These are phyloP conservation scores for Arrhopalites spinosus DNA, from an alignment of 2,888 invertebrate genomes.

Conservation along the genomic window DNA sequence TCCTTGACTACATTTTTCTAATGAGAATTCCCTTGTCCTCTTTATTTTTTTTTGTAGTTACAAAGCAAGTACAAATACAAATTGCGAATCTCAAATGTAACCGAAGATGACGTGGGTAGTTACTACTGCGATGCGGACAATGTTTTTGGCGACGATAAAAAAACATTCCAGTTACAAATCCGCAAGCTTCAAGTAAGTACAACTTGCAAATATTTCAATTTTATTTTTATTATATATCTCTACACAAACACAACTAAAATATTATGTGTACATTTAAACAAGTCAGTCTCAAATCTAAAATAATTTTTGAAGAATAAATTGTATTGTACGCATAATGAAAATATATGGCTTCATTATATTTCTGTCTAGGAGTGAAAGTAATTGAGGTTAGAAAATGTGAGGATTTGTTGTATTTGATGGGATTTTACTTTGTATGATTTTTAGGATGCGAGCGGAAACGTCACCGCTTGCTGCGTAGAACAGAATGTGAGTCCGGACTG, in stretches of 20 bases:
- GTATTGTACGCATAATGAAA: too few species aligned
- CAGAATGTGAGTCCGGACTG: constrained; percentile 79
- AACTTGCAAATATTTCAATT: neutral
- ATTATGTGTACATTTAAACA: too few species aligned
- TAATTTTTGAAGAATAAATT: too few species aligned
- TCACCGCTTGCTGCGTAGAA: constrained; percentile 79
- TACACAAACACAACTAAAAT: too few species aligned
- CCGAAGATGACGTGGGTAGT: constrained; percentile 74
- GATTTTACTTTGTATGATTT: neutral
- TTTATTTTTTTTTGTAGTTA: constrained; percentile 22
- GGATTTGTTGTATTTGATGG: neutral
- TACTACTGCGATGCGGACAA: constrained; percentile 87
- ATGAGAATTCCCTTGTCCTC: too few species aligned
- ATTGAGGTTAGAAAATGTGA: neutral
- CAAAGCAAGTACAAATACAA: constrained; percentile 75
- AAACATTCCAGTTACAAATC: constrained; percentile 53
- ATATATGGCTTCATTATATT: too few species aligned
- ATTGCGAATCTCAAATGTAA: constrained; percentile 73
- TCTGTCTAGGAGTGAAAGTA: too few species aligned
- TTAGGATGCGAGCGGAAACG: constrained; percentile 69
- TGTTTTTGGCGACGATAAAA: constrained; percentile 67
- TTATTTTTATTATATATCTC: neutral
- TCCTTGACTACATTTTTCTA: too few species aligned
- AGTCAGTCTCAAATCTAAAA: too few species aligned
- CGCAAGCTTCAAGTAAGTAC: constrained; percentile 46